Evolutionary conservation across 1,140 invertebrate genomes (phyloP).

Genomic region (Rhopalosiphum maidis): DNA sequence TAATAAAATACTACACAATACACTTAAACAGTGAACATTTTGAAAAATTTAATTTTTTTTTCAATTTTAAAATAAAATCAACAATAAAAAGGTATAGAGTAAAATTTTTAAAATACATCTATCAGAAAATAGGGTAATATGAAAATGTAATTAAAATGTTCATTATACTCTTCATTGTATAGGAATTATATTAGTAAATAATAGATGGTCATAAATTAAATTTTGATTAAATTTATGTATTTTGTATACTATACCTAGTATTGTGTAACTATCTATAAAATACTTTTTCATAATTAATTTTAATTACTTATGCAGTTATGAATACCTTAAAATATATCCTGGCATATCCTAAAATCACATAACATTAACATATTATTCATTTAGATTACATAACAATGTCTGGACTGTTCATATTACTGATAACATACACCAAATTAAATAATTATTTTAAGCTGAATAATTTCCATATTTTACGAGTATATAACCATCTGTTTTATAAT

Average conservation of each 20-base stretch:
- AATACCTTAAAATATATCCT: neutral
- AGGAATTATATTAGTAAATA: neutral
- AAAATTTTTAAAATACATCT: neutral
- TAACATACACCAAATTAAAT: neutral
- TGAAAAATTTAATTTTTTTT: neutral
- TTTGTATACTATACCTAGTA: neutral
- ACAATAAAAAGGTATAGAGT: neutral
- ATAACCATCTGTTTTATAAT: neutral
- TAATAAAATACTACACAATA: neutral
- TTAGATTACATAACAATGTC: neutral
- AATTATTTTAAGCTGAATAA: neutral
- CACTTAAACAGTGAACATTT: neutral
- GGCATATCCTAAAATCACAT: neutral
- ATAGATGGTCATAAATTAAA: neutral
- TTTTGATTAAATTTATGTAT: neutral
- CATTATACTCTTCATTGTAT: neutral
- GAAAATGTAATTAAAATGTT: neutral
- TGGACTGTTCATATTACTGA: neutral
- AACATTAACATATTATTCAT: neutral
- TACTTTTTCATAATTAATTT: neutral
- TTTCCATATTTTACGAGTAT: neutral
- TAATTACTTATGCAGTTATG: neutral
- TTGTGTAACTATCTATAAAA: neutral
- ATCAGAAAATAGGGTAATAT: neutral
- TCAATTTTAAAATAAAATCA: neutral